Evolutionary conservation across 2,113 vertebrate species (phyloP), one percentile per base, ranked within the genome.

Genomic region (Chamaetylas fuelleborni): DNA sequence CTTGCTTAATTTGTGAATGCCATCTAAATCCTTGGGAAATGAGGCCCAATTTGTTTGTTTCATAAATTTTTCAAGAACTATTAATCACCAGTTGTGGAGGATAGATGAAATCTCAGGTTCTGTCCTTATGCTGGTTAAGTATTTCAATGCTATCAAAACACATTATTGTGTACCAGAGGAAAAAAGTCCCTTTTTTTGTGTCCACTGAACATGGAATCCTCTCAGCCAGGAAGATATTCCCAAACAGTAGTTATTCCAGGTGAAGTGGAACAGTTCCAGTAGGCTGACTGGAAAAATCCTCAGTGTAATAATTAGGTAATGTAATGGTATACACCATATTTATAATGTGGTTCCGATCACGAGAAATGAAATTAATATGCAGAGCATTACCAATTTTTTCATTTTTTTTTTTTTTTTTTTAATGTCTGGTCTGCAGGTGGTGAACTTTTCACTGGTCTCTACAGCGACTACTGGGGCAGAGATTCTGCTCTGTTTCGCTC

Each of bases 391-490:
- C 19, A 51, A 62, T 50, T 20, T 20, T 72, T 72, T 82, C 34
- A 13, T 15, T 87, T 76, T 51, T 12, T 87, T 76, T 51, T n/a
- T 8, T 4, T 31, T 64, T 81, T 80, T 67, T 48, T 38, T 34
- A 7, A 40, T 38, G 25, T 42, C 33, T 53, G 73, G 6, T 26
- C 19, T 47, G 19, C 81, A 99, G 99, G 98, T 84, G 98, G 98
- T 38, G 98, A 99, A 62, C 96, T 99, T 67, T 99, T 99, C 51
- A 89, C 98, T 25, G 99, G 99, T 20, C 98, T 99, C 66, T 99
- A 99, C 96, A 99, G 98, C 1, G 99, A 99, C 96, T 99, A 99
- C 97, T 99, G 99, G 99, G 98, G 99, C 82, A 98, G 99, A 34
- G 99, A 99, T 5, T 98, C 99, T 2, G 99, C 99, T 15, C 60